These are phyloP conservation scores for Yponomeuta evonymella DNA, from an alignment of 2,888 invertebrate species.

Conservation along the genomic window DNA sequence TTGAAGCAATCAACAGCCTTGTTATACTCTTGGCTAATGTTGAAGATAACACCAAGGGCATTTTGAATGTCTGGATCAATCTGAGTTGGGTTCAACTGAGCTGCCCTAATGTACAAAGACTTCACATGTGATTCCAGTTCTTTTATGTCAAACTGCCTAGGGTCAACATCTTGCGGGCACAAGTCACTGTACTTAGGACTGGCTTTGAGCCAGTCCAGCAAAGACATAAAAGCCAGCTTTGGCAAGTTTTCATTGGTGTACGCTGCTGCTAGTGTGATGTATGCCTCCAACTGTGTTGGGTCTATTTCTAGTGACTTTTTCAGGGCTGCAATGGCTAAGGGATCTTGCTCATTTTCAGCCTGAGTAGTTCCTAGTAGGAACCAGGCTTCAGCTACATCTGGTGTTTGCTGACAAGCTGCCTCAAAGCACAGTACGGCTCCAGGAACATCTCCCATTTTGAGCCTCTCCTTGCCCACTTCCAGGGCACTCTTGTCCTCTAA, in stretches of 20 bases:
- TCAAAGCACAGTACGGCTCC: constrained; percentile 98
- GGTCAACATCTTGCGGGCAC: constrained; percentile 71
- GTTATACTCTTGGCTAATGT: constrained; percentile 94
- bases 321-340: constrained; percentile 92
- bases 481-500: constrained; percentile 85
- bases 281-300: constrained; percentile 86
- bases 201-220: constrained; percentile 85
- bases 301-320: constrained; percentile 88
- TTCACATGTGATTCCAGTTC: constrained; percentile 79
- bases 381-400: constrained; percentile 90
- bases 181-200: constrained; percentile 90
- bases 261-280: constrained; percentile 94
- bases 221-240: constrained; percentile 88
- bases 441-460: constrained; percentile 92
- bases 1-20: constrained; percentile 98
- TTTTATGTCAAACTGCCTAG: constrained; percentile 58
- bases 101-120: constrained; percentile 86
- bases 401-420: constrained; percentile 91
- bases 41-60: constrained; percentile 96
- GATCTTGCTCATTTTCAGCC: constrained; percentile 98
- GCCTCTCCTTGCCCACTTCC: constrained; percentile 88
- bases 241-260: constrained; percentile 97
- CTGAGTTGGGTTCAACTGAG: constrained; percentile 82
- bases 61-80: constrained; percentile 95
- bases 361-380: constrained; percentile 92